Conservation (phyloP, 1,140 invertebrate species). For the Orchestia grillus region DNA sequence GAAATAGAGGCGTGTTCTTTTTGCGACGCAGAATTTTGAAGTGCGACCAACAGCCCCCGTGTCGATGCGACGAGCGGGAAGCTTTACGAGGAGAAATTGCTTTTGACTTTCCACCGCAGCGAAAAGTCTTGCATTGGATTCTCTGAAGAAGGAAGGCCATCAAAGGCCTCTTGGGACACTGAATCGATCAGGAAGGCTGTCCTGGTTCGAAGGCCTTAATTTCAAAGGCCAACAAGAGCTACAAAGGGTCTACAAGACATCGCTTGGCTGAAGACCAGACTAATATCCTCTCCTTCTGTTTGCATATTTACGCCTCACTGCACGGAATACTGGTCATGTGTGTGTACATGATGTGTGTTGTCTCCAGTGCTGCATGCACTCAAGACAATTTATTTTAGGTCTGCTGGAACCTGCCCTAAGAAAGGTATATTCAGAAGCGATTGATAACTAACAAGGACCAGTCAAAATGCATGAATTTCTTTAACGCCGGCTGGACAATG, state of each 20-base stretch:
- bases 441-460: not conserved
- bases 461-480: not conserved
- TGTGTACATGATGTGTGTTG: not conserved
- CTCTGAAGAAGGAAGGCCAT: not conserved
- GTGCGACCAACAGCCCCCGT: too few species aligned
- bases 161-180: not conserved
- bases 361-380: not conserved
- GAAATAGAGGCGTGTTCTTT: too few species aligned
- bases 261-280: not conserved
- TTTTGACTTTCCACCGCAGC: not conserved
- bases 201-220: not conserved
- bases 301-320: not conserved
- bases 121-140: not conserved
- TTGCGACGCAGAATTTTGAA: too few species aligned
- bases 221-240: not conserved
- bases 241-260: conserved; percentile 2
- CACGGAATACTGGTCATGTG: not conserved
- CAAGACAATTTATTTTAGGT: not conserved
- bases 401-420: not conserved
- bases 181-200: conserved; percentile 13
- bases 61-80: not conserved
- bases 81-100: not conserved
- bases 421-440: not conserved
- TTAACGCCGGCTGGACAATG: not conserved
- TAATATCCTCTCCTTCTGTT: conserved; percentile 24